Conservation (phyloP, 1,140 invertebrate species). For the Drosophila jambulina region DNA sequence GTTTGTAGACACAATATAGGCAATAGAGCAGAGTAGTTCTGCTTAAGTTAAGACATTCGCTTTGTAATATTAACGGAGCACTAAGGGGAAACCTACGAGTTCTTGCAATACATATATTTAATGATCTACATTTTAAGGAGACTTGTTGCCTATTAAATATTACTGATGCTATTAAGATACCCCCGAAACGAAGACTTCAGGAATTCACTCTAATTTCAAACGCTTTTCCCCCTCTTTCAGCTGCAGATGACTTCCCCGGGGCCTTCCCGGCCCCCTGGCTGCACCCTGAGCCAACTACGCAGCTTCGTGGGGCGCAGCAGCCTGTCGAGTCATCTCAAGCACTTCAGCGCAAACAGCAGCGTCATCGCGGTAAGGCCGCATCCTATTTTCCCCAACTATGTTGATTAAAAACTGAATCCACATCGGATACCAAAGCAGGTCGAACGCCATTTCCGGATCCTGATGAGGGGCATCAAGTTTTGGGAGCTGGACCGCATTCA, state of each 20-base stretch:
- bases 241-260: background rate
- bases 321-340: background rate
- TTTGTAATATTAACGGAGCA: background rate
- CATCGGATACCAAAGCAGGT: background rate
- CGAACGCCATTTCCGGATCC: background rate
- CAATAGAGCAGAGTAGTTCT: conserved; percentile 1
- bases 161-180: background rate
- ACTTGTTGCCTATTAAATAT: no score
- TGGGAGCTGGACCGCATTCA: conserved; percentile 4
- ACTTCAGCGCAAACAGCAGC: background rate
- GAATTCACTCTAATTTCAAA: background rate
- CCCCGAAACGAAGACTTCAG: background rate
- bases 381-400: background rate
- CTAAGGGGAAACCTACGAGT: background rate
- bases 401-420: fast-evolving
- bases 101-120: background rate
- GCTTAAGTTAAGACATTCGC: background rate
- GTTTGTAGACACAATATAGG: background rate
- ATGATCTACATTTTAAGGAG: background rate
- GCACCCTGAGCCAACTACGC: background rate
- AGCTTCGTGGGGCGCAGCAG: background rate
- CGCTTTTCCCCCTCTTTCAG: background rate
- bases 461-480: background rate
- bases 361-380: background rate
- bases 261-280: background rate